Evolutionary conservation across 2,113 vertebrate species (phyloP), one percentile per base, ranked within the genome.

Genomic region (Aramus guarauna): DNA sequence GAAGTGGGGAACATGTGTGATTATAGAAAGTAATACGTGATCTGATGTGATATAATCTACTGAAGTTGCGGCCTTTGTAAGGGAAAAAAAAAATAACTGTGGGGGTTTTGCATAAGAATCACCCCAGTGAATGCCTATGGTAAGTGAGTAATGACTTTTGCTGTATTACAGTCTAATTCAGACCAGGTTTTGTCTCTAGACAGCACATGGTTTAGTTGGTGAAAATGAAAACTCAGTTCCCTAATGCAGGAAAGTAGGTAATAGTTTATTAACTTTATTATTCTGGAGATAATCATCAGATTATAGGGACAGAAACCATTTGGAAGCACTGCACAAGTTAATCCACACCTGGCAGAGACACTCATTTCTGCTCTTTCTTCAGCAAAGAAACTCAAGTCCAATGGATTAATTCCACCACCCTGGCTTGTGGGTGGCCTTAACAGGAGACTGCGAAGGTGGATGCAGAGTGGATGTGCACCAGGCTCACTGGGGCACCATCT

Each of bases 401-500:
- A 95, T 21, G 98, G 98, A 94, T 95, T 95, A 6, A 98, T 99
- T 4, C 98, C 98, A 68, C 96, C 97, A 2, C 85, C 92, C 85
- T 99, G 98, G 83, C 98, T 96, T 75, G 98, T 97, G 37, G 98
- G 93, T 18, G 98, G 98, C 82, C 98, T 68, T 97, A 98, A 94
- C 94, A 96, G 75, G 98, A 98, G 5, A 98, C 59, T 3, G 98
- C 98, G 94, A 99, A 97, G 50, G 85, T 97, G 88, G 97, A 96
- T 5, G 92, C 96, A 98, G 1, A 98, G 88, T 2, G 98, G 98
- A 30, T 98, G 96, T 8, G 97, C 94, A 17, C 98, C 98, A 1
- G 98, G 98, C 20, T 98, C 89, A 98, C 97, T 0, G 98, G 98
- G 19, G 98, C 97, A 98, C 98, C 98, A 98, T 98, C 85, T 98